Conservation (phyloP, 2,888 invertebrate genomes). For the Rhagonycha fulva region DNA sequence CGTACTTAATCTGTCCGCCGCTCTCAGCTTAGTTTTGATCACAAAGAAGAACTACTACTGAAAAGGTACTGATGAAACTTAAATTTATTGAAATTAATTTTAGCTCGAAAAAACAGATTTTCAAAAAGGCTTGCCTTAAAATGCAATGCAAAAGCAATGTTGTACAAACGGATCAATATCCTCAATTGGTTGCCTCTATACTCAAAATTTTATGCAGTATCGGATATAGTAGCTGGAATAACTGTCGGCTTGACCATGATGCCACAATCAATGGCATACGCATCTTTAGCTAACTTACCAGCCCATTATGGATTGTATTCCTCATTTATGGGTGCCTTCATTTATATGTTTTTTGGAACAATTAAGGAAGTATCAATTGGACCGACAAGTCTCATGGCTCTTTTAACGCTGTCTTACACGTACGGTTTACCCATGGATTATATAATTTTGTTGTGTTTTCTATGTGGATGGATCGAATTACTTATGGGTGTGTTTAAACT, state of each 20-base stretch:
- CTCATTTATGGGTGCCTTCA: conserved; percentile 84
- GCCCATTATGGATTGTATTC: conserved; percentile 93
- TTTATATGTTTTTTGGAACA: conserved; percentile 87
- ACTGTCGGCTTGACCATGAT: conserved; percentile 90
- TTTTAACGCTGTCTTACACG: conserved; percentile 78
- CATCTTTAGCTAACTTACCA: conserved; percentile 80
- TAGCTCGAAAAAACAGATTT: not conserved
- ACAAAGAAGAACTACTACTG: too few relatives aligned
- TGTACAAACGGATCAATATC: conserved; percentile 43
- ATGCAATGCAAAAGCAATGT: not conserved
- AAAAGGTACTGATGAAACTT: too few relatives aligned
- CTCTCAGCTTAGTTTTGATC: too few relatives aligned
- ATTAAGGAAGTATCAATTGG: conserved; percentile 86
- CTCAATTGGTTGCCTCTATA: conserved; percentile 72
- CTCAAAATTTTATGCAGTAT: conserved; percentile 67
- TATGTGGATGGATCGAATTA: conserved; percentile 77
- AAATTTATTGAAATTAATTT: not conserved
- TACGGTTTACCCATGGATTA: conserved; percentile 71
- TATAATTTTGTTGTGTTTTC: conserved; percentile 75
- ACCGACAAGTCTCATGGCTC: conserved; percentile 92
- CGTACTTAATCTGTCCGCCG: too few relatives aligned
- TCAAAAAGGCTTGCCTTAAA: not conserved
- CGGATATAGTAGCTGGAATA: conserved; percentile 86
- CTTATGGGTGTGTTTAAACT: conserved; percentile 81
- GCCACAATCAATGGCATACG: conserved; percentile 92